Evolutionary conservation across 2,797 vertebrate species (phyloP).

Genomic region (Hemitrygon akajei): DNA sequence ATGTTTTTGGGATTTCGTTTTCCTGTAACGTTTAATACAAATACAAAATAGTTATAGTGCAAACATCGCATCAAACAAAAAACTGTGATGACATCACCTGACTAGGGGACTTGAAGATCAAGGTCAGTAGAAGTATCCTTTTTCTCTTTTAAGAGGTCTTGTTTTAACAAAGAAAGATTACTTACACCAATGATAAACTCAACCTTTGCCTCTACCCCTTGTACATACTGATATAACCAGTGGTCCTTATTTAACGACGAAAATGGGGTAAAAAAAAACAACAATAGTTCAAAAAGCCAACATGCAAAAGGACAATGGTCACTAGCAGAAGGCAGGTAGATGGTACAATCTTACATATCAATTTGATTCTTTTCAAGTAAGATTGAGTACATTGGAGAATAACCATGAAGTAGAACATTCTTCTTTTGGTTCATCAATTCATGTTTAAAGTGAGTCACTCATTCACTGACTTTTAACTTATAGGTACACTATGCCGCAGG

Average conservation of each 20-base stretch:
- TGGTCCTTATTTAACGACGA: background rate
- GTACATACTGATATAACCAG: background rate
- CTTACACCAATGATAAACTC: background rate
- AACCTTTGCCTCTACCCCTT: background rate
- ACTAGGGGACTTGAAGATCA: background rate
- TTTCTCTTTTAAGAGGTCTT: background rate
- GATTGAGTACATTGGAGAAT: background rate
- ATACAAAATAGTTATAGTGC: slow-evolving; percentile 17
- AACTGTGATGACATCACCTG: background rate
- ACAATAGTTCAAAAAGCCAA: slow-evolving; percentile 9
- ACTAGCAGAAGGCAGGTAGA: background rate
- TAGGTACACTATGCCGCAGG: slow-evolving; percentile 42
- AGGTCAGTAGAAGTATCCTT: background rate
- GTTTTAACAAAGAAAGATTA: background rate
- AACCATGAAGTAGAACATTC: background rate
- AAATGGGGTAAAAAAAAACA: background rate
- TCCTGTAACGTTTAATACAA: slow-evolving; percentile 1
- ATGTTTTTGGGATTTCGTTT: background rate
- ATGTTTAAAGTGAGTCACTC: slow-evolving; percentile 35
- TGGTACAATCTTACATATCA: slow-evolving; percentile 12
- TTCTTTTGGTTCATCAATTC: background rate
- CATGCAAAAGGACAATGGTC: slow-evolving; percentile 26
- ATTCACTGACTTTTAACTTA: slow-evolving; percentile 43
- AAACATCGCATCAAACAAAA: slow-evolving; percentile 35
- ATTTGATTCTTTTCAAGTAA: background rate